These are phyloP conservation scores for Drosophila bifasciata DNA, from an alignment of 1,140 invertebrate species.

Conservation along the genomic window DNA sequence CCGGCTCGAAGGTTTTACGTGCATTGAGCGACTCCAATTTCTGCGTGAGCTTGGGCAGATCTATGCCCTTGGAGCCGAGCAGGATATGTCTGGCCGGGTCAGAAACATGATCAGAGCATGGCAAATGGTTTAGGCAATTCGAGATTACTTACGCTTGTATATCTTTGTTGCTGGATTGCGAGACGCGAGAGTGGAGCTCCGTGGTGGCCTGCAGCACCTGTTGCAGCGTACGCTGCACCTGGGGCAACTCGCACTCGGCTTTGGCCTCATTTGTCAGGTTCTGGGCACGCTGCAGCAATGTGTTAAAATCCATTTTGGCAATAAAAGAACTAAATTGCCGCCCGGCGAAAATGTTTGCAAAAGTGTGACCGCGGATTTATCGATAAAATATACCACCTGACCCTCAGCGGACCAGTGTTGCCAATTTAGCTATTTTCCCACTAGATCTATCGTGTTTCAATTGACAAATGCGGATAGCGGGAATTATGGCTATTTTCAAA, in stretches of 20 bases:
- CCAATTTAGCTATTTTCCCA: no score
- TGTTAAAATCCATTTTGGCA: constrained; percentile 89
- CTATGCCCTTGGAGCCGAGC: constrained; percentile 95
- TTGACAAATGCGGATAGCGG: no score
- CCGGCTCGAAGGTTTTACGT: constrained; percentile 93
- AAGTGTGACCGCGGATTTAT: no score
- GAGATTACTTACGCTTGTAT: constrained; percentile 93
- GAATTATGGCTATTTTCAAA: no score
- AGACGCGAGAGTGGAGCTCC: constrained; percentile 93
- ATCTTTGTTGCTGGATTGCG: constrained; percentile 93
- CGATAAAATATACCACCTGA: no score
- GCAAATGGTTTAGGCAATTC: background rate
- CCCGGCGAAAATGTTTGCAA: no score
- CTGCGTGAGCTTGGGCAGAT: constrained; percentile 95
- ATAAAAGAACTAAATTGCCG: background rate
- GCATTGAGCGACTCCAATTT: constrained; percentile 94
- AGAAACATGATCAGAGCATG: background rate
- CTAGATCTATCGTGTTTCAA: no score
- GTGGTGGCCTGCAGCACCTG: constrained; percentile 96
- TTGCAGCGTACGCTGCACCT: constrained; percentile 95
- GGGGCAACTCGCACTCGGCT: constrained; percentile 90
- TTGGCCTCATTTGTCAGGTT: constrained; percentile 94
- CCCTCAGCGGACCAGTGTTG: no score
- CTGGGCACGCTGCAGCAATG: constrained; percentile 94
- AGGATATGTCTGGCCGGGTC: constrained; percentile 91